Evolutionary conservation across 2,888 invertebrate species (phyloP), one percentile per base, ranked within the genome.

Genomic region (Acheta domesticus): DNA sequence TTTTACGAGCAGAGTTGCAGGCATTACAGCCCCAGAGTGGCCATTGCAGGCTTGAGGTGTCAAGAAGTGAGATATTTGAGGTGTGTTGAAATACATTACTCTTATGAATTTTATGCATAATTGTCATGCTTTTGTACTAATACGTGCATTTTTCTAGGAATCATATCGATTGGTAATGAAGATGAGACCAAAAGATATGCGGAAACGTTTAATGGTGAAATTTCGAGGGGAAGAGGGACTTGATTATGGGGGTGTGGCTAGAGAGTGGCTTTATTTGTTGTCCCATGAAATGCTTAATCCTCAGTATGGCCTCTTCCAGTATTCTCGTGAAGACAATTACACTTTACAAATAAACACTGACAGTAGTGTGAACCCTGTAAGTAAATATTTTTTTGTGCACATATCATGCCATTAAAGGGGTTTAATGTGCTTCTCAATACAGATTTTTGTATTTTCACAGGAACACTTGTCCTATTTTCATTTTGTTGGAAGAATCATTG

Each of bases 401-500:
- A 78, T 78, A 48, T 75, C 21, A 23, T 23, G 1, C 21, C 14
- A 75, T 75, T 20, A 75, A n/a, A 19, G n/a, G n/a, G 1, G 1
- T 36, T 36, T 8, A 23, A 76, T 48, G 19, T 74, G 12, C 62
- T 49, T 36, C 11, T 78, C 76, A 21, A 20, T 0, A 23, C 20
- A 4, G 23, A 77, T 36, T 20, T 80, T n/a, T 74, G 74, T 76
- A 23, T 79, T 62, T 12, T 85, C 48, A n/a, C 48, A 92, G 94
- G 98, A 98, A 86, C 98, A 98, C 87, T 89, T 98, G 81, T 97
- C 97, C 4, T 98, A 98, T 88, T 98, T 98, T 88, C 98, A 98
- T 88, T 98, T 98, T 87, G 97, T 97, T 80, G 98, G 98, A 0
- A 92, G 98, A 78, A 94, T 98, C 78, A 91, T 98, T 83, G 98